phyloP scores from a whole-genome alignment of 2,888 invertebrate species.

The Protodeltote pygarga region DNA sequence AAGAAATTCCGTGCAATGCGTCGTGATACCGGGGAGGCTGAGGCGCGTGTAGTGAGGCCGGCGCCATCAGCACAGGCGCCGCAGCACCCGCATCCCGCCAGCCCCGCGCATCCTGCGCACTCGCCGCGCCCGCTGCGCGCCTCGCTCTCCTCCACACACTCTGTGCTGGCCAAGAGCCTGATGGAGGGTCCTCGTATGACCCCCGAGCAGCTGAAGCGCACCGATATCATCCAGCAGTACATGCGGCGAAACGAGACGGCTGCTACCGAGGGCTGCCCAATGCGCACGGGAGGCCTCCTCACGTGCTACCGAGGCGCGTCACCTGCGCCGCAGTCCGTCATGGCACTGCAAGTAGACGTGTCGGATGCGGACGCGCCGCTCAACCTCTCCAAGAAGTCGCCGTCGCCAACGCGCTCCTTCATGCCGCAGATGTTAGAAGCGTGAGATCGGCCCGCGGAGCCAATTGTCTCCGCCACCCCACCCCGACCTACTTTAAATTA shows the following conservation, averaged over 20 bases:
- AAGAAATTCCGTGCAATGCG: conserved; percentile 96
- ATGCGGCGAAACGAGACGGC: conserved; percentile 92
- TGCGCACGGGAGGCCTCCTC: conserved; percentile 71
- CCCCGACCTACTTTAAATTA: conserved; percentile 86
- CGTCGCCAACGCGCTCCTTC: conserved; percentile 86
- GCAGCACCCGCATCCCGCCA: conserved; percentile 81
- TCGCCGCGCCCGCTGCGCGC: conserved; percentile 85
- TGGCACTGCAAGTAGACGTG: conserved; percentile 91
- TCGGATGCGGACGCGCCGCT: conserved; percentile 95
- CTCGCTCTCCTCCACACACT: conserved; percentile 94
- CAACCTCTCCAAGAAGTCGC: conserved; percentile 95
- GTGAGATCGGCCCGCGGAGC: conserved; percentile 87
- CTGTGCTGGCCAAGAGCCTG: conserved; percentile 95
- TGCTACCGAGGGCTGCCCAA: conserved; percentile 77
- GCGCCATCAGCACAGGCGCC: conserved; percentile 85
- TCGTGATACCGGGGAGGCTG: conserved; percentile 93
- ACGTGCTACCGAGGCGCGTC: conserved; percentile 74
- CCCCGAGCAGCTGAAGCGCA: conserved; percentile 96
- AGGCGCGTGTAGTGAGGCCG: conserved; percentile 76
- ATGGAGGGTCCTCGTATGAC: conserved; percentile 98
- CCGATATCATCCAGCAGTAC: conserved; percentile 96
- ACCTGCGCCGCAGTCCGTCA: conserved; percentile 82
- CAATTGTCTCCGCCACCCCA: conserved; percentile 82
- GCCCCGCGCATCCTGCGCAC: conserved; percentile 79
- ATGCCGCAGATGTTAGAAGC: conserved; percentile 89